These are phyloP conservation scores for Apostichopus japonicus DNA, from an alignment of 35 echinoderm and acorn worm species.

Conservation along the genomic window DNA sequence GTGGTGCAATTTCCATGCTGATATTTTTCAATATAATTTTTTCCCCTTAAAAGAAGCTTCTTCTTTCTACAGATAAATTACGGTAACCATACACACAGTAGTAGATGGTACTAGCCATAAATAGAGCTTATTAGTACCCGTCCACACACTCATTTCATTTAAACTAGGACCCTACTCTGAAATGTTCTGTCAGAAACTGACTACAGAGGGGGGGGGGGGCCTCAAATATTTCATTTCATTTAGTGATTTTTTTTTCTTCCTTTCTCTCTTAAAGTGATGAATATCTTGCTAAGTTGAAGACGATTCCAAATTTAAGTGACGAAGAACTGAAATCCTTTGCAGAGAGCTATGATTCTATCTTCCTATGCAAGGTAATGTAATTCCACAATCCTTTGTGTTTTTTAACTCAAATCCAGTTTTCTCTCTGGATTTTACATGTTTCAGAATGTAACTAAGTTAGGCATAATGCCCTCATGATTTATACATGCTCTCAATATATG, in stretches of 20 bases:
- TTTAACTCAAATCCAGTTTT: not conserved
- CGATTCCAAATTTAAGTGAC: not conserved
- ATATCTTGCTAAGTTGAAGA: constrained; percentile 30
- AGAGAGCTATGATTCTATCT: constrained; percentile 37
- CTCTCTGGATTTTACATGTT: too few species aligned
- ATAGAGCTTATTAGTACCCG: too few species aligned
- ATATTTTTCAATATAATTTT: not conserved
- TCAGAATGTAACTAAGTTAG: too few species aligned
- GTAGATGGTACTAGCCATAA: not conserved
- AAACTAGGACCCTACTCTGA: too few species aligned
- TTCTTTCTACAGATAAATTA: not conserved
- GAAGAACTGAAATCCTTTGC: constrained; percentile 28
- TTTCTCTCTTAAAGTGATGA: constrained; percentile 21
- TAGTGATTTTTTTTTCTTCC: not conserved
- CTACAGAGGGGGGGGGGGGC: too few species aligned
- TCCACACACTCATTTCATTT: too few species aligned
- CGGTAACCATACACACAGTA: not conserved
- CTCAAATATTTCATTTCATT: too few species aligned
- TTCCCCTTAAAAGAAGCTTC: not conserved
- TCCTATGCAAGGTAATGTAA: constrained; percentile 23
- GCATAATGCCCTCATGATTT: too few species aligned
- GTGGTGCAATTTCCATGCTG: too few species aligned
- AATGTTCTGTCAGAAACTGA: too few species aligned
- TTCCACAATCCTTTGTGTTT: not conserved
- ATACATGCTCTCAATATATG: too few species aligned